These are phyloP conservation scores for Montipora sp. DNA, from an alignment of 64 coral and sea anemone species.

Conservation along the genomic window DNA sequence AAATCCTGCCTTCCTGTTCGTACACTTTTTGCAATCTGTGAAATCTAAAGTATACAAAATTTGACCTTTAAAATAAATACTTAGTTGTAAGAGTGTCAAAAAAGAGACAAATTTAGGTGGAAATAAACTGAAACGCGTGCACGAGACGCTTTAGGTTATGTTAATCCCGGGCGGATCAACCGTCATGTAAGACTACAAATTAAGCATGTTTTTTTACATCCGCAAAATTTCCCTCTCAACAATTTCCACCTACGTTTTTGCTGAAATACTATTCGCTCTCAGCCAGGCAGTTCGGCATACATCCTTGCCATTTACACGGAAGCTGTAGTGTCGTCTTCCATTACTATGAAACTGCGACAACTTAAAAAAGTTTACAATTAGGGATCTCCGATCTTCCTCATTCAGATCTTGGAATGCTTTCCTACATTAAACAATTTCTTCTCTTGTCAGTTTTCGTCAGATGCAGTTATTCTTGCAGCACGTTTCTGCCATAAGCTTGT, in stretches of 20 bases:
- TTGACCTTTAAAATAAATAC: too few species aligned
- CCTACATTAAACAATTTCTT: background rate
- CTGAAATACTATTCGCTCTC: constrained; percentile 18
- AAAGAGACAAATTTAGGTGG: too few species aligned
- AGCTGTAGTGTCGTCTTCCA: background rate
- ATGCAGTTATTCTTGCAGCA: background rate
- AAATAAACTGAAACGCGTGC: too few species aligned
- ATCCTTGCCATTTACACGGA: background rate
- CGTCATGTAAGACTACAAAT: too few species aligned
- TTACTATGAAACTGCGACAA: background rate
- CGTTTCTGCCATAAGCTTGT: background rate
- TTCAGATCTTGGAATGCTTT: background rate
- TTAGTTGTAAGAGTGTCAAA: too few species aligned
- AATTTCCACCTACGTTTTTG: background rate
- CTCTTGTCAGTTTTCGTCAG: background rate
- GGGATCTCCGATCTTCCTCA: background rate
- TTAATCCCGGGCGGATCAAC: too few species aligned
- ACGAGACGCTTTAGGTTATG: too few species aligned
- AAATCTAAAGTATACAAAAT: background rate
- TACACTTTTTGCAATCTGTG: background rate
- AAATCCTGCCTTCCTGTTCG: background rate
- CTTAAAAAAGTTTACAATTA: background rate
- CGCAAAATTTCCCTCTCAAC: too few species aligned
- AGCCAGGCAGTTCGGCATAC: constrained; percentile 15
- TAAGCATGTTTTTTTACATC: too few species aligned